A percentile compares a stretch with the other conserved stretches of the same genome.
Conservation (phyloP, 2,888 invertebrate genomes). For the Orthosia gothica region DNA sequence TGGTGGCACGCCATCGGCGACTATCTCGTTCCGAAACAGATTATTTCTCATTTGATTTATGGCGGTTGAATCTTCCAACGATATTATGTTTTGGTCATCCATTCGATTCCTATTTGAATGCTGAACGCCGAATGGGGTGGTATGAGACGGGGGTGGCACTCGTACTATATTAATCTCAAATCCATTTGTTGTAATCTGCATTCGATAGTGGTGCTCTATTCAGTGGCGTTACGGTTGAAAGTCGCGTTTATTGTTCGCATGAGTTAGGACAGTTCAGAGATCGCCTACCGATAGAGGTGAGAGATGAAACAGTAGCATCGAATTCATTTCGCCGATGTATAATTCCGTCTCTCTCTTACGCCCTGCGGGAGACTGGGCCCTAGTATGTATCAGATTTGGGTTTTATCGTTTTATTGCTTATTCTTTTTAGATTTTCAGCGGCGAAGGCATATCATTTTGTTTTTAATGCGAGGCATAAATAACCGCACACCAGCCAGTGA, state of each 20-base stretch:
- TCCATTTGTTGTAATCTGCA: slow-evolving; percentile 91
- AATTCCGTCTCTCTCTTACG: slow-evolving; percentile 86
- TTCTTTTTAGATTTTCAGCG: slow-evolving; percentile 92
- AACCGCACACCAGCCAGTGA: slow-evolving; percentile 86
- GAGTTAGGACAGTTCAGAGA: slow-evolving; percentile 90
- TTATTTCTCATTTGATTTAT: slow-evolving; percentile 92
- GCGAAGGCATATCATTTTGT: slow-evolving; percentile 91
- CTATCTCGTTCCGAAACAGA: slow-evolving; percentile 91
- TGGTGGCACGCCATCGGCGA: slow-evolving; percentile 88
- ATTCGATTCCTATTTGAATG: slow-evolving; percentile 92
- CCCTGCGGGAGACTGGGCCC: slow-evolving; percentile 88
- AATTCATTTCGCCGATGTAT: slow-evolving; percentile 90
- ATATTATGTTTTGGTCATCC: slow-evolving; percentile 92
- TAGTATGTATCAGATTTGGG: slow-evolving; percentile 92
- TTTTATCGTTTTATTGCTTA: slow-evolving; percentile 92
- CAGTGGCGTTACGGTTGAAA: slow-evolving; percentile 81
- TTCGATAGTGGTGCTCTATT: slow-evolving; percentile 82
- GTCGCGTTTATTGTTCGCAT: slow-evolving; percentile 80
- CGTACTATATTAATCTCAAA: slow-evolving; percentile 92
- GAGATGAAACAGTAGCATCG: slow-evolving; percentile 91
- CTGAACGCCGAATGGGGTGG: slow-evolving; percentile 90
- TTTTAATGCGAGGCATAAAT: slow-evolving; percentile 91
- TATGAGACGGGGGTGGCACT: slow-evolving; percentile 89
- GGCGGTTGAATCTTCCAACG: slow-evolving; percentile 90
- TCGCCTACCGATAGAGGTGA: slow-evolving; percentile 90